These are phyloP conservation scores for Andrena hattorfiana DNA, from an alignment of 2,888 invertebrate species.

Conservation along the genomic window DNA sequence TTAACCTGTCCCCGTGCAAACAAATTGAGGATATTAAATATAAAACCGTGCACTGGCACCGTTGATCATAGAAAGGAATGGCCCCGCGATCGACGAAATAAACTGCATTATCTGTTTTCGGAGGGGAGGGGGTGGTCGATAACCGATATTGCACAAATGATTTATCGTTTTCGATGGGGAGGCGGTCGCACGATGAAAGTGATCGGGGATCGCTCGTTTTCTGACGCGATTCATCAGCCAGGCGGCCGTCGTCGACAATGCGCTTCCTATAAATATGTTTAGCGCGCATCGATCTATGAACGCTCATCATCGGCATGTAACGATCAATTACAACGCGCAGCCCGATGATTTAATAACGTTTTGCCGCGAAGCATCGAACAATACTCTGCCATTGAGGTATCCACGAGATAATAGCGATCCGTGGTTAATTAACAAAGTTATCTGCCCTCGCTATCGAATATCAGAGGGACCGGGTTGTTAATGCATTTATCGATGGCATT, in stretches of 20 bases:
- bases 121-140: not conserved
- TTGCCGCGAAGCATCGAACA: constrained; percentile 6
- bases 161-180: not conserved
- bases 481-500: constrained; percentile 13
- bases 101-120: constrained; percentile 2
- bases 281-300: constrained; percentile 5
- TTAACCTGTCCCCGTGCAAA: constrained; percentile 13
- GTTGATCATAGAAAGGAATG: not conserved
- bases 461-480: constrained; percentile 12
- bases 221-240: constrained; percentile 1
- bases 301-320: constrained; percentile 20
- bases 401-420: constrained; percentile 38
- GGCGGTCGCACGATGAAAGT: not conserved
- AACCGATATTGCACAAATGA: not conserved
- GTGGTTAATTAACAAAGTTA: constrained; percentile 45
- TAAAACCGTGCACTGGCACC: not conserved
- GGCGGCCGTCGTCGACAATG: not conserved
- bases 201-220: not conserved
- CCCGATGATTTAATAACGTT: constrained; percentile 44
- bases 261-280: constrained; percentile 13
- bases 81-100: not conserved
- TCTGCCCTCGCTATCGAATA: constrained; percentile 7
- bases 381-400: constrained; percentile 9
- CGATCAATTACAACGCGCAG: constrained; percentile 18
- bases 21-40: constrained; percentile 11